A percentile compares a stretch with the other conserved stretches of the same genome.
Evolutionary conservation across 2,888 invertebrate genomes (phyloP).

Genomic region (Seira musarum): DNA sequence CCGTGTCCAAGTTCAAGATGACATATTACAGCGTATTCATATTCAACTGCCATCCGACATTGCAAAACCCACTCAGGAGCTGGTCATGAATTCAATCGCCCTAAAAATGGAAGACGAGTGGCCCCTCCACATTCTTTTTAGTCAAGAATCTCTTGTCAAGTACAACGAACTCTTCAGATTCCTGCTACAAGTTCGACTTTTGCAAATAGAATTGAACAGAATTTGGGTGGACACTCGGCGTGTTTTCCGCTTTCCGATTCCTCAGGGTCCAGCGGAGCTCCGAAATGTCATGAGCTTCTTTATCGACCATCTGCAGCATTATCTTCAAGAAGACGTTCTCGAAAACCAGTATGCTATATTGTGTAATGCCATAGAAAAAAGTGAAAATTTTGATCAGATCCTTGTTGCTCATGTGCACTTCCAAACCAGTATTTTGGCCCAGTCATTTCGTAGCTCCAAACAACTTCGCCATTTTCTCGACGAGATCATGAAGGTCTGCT

Average conservation of each 20-base stretch:
- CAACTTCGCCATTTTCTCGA: constrained; percentile 65
- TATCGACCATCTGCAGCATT: constrained; percentile 69
- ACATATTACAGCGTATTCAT: constrained; percentile 64
- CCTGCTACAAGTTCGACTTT: constrained; percentile 65
- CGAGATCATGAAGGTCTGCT: constrained; percentile 64
- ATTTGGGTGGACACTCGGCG: constrained; percentile 67
- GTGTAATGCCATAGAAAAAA: constrained; percentile 62
- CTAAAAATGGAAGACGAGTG: constrained; percentile 66
- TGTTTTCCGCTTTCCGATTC: constrained; percentile 68
- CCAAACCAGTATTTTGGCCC: constrained; percentile 64
- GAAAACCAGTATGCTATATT: constrained; percentile 66
- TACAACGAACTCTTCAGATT: constrained; percentile 69
- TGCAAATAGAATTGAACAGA: constrained; percentile 67
- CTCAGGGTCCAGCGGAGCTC: constrained; percentile 67
- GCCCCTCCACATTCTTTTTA: constrained; percentile 69
- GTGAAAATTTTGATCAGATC: constrained; percentile 69
- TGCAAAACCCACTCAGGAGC: constrained; percentile 19
- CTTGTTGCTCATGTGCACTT: constrained; percentile 64
- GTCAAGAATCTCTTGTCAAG: constrained; percentile 57
- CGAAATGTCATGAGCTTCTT: constrained; percentile 68
- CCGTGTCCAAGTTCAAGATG: constrained; percentile 68
- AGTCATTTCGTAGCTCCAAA: constrained; percentile 65
- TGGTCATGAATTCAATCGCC: constrained; percentile 40
- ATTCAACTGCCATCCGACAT: constrained; percentile 42
- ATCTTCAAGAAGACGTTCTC: constrained; percentile 67